phyloP scores from a whole-genome alignment of 2,888 invertebrate genomes.

The Nephrocerus scutellatus region DNA sequence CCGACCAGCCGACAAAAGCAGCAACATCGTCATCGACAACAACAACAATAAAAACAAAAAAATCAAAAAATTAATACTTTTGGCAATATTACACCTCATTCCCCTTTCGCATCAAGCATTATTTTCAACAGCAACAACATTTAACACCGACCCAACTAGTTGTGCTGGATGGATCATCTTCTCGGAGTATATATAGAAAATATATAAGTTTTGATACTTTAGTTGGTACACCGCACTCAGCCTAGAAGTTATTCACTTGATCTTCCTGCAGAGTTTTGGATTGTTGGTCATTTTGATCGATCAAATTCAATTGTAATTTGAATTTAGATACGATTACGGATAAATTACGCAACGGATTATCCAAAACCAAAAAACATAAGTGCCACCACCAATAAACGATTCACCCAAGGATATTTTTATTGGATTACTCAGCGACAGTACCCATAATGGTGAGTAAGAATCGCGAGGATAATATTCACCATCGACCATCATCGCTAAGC shows the following conservation, averaged over 20 bases:
- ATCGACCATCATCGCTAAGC: too few species aligned
- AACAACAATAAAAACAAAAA: neutral
- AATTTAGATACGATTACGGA: slow-evolving; percentile 41
- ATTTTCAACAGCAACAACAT: slow-evolving; percentile 5
- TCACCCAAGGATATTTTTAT: too few species aligned
- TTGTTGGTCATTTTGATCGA: slow-evolving; percentile 32
- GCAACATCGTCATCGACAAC: neutral
- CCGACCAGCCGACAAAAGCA: too few species aligned
- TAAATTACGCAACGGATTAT: slow-evolving; percentile 26
- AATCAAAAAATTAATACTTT: neutral
- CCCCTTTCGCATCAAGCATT: slow-evolving; percentile 24
- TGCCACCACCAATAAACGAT: too few species aligned
- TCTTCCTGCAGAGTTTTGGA: slow-evolving; percentile 16
- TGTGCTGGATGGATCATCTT: slow-evolving; percentile 25
- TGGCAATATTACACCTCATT: neutral
- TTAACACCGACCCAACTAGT: slow-evolving; percentile 10
- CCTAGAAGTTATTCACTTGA: slow-evolving; percentile 35
- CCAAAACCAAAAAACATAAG: neutral
- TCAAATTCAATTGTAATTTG: slow-evolving; percentile 43
- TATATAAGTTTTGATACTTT: slow-evolving; percentile 45
- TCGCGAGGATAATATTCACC: too few species aligned
- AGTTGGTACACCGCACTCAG: slow-evolving; percentile 48
- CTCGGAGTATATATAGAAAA: slow-evolving; percentile 47
- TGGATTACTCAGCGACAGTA: too few species aligned
- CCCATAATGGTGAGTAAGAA: too few species aligned